These are phyloP conservation scores for Euphonia xanthogaster DNA, from an alignment of 2,797 vertebrate genomes.

Conservation along the genomic window DNA sequence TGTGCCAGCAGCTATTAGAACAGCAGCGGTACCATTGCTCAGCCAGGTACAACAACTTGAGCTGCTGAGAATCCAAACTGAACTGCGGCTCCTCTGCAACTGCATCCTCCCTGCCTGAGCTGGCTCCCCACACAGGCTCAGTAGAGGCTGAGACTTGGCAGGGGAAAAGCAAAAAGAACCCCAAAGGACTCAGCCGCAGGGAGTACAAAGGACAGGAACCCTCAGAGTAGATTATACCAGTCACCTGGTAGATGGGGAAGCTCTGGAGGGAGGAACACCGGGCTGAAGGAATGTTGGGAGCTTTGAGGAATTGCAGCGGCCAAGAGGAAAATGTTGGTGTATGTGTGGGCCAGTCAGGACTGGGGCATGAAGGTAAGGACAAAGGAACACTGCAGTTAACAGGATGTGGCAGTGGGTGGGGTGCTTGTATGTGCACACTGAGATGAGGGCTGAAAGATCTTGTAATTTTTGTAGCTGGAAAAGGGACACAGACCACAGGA, in stretches of 20 bases:
- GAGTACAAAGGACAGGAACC: background rate
- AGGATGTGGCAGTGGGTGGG: background rate
- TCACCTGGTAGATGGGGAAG: background rate
- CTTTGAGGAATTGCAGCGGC: background rate
- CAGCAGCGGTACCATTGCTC: background rate
- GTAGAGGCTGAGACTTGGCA: background rate
- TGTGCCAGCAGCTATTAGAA: background rate
- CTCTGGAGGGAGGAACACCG: background rate
- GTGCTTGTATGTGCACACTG: rapidly evolving
- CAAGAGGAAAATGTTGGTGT: background rate
- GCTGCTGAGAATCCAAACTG: background rate
- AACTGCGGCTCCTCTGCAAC: background rate
- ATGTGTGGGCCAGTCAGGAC: rapidly evolving
- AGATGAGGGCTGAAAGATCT: background rate
- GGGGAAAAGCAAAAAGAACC: background rate
- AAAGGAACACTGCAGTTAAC: background rate
- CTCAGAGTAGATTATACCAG: background rate
- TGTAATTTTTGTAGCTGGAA: background rate
- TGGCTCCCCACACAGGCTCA: background rate
- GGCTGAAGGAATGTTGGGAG: background rate
- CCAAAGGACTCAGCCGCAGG: background rate
- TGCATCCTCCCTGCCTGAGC: background rate
- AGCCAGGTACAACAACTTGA: background rate
- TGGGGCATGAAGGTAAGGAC: background rate
- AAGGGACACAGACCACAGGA: background rate